These are phyloP conservation scores for Chaetogeoica ovagalla DNA, from an alignment of 2,888 invertebrate species.

Conservation along the genomic window DNA sequence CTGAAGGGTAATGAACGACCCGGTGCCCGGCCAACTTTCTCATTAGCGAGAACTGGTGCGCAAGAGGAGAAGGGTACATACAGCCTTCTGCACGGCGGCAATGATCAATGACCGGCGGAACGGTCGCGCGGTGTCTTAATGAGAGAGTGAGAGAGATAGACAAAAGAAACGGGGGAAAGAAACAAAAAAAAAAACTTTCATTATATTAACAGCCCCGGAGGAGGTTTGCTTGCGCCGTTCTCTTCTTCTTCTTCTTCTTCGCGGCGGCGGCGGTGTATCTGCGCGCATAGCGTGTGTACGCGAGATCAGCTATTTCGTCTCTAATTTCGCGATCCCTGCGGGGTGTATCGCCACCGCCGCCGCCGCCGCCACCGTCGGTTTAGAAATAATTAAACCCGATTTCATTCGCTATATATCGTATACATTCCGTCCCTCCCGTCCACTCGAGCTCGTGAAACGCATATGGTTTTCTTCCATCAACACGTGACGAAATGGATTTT, in stretches of 20 bases:
- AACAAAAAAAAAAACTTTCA: slow-evolving; percentile 40
- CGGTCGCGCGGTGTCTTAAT: slow-evolving; percentile 42
- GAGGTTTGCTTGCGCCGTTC: slow-evolving; percentile 20
- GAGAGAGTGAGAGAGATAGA: slow-evolving; percentile 53
- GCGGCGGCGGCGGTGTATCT: too few species aligned
- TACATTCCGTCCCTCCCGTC: too few species aligned
- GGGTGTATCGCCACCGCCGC: too few species aligned
- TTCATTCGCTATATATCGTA: too few species aligned
- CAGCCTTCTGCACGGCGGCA: slow-evolving; percentile 12
- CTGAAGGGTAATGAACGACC: slow-evolving; percentile 52
- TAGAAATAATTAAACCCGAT: too few species aligned
- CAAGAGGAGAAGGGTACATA: slow-evolving; percentile 18
- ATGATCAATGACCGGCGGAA: slow-evolving; percentile 50
- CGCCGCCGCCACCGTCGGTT: too few species aligned
- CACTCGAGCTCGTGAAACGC: too few species aligned
- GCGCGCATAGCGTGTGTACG: not conserved
- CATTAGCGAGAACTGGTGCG: slow-evolving; percentile 38
- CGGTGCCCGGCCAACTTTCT: slow-evolving; percentile 52
- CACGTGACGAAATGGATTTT: too few species aligned
- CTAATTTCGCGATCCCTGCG: not conserved
- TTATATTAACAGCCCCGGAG: slow-evolving; percentile 47
- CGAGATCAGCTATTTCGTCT: slow-evolving; percentile 16
- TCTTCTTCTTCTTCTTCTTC: too few species aligned
- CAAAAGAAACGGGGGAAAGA: slow-evolving; percentile 44
- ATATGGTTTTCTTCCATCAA: too few species aligned